Evolutionary conservation across 2,888 invertebrate genomes (phyloP).

Genomic region (Lithophane leautieri): DNA sequence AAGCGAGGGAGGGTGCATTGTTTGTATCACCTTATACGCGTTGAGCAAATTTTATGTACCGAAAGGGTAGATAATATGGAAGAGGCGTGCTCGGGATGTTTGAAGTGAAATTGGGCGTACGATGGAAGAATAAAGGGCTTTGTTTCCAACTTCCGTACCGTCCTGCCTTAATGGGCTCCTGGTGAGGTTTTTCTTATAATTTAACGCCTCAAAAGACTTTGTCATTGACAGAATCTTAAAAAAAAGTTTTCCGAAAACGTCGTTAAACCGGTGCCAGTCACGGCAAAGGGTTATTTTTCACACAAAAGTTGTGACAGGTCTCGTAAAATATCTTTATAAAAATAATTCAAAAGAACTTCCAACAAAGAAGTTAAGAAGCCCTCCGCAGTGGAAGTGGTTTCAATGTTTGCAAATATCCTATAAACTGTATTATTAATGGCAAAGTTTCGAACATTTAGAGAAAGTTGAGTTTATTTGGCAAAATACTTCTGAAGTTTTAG

Average conservation of each 20-base stretch:
- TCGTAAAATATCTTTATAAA: slow-evolving; percentile 57
- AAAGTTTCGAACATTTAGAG: slow-evolving; percentile 34
- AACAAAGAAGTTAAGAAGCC: slow-evolving; percentile 59
- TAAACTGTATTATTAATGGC: slow-evolving; percentile 50
- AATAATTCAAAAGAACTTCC: slow-evolving; percentile 43
- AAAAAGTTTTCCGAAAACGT: slow-evolving; percentile 47
- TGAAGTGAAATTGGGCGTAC: slow-evolving; percentile 69
- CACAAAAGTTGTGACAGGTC: slow-evolving; percentile 63
- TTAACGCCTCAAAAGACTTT: slow-evolving; percentile 47
- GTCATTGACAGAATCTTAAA: slow-evolving; percentile 44
- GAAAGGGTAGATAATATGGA: slow-evolving; percentile 74
- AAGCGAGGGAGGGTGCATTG: slow-evolving; percentile 69
- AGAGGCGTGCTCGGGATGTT: slow-evolving; percentile 67
- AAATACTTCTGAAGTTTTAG: slow-evolving; percentile 32
- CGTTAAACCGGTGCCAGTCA: slow-evolving; percentile 51
- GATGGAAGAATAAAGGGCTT: slow-evolving; percentile 62
- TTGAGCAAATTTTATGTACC: slow-evolving; percentile 70
- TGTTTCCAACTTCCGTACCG: slow-evolving; percentile 54
- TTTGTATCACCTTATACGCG: slow-evolving; percentile 71
- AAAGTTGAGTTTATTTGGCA: slow-evolving; percentile 43
- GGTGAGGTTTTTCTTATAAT: slow-evolving; percentile 47
- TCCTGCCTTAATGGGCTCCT: slow-evolving; percentile 46
- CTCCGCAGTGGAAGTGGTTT: slow-evolving; percentile 38
- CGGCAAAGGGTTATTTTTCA: slow-evolving; percentile 67
- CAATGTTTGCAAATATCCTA: slow-evolving; percentile 49